Base-by-base conservation (phyloP, 2,797 vertebrate species). In the Aeoliscus strigatus region DNA sequence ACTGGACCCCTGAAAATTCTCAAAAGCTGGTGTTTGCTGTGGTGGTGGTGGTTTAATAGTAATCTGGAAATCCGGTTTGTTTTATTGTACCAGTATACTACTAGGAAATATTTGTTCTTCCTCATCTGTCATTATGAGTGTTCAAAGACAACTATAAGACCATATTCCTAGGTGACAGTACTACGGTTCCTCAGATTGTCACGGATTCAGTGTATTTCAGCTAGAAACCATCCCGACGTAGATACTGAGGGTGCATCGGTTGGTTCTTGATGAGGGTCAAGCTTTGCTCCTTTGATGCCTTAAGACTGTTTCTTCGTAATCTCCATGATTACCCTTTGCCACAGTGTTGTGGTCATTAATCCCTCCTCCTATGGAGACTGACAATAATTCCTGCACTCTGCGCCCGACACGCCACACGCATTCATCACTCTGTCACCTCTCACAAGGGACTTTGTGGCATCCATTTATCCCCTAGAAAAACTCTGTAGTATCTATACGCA, bases 371-470 rank as follows among this genome's bases (percentile, higher is more conserved):
- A 70, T 60, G 64, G 54, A 69, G 69, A 77, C 39, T 70, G 75
- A 81, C 73, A 82, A 77, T 85, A 79, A 82, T 80, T 73, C 71
- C 60, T 66, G 67, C 75, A 81, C 76, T 79, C 63, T 78, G 73
- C 67, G 57, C 74, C 37, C 46, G 24, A 50, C 44, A 65, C 48
- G 34, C 57, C 30, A 15, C 40, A 50, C 56, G 65, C 60, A 82
- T 82, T 81, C 61, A 77, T 87, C 75, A 85, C 69, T 60, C 39
- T 83, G 77, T 81, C 81, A 78, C 54, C 59, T 49, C 70, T 81
- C 65, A 63, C 71, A 23, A 57, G 77, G 73, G 70, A 75, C 48
- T 46, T 60, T 51, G 17, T 47, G 49, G 65, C 72, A 68, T 71
- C 65, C 66, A 70, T 68, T 79, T 68, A 79, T 70, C 65, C 60